Evolutionary conservation across 30 jellyfish, hydroid and myxozoan species (phyloP).

Genomic region (Sanderia malayensis): DNA sequence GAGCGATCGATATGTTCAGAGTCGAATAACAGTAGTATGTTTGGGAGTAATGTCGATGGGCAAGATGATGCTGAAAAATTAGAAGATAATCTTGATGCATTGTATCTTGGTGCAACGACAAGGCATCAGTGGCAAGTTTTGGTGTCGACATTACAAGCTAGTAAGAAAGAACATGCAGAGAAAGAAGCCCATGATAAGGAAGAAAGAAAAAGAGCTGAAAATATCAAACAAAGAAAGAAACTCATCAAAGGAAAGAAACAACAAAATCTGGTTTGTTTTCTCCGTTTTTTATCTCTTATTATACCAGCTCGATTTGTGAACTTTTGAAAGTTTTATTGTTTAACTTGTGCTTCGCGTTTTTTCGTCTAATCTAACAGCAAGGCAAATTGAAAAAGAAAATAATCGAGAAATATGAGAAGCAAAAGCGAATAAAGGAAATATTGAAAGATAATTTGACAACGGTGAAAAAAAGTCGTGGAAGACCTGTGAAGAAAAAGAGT

Average conservation of each 20-base stretch:
- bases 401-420: constrained; percentile 64
- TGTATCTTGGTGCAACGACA: constrained; percentile 97
- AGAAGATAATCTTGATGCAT: constrained; percentile 89
- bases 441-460: constrained; percentile 17
- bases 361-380: constrained; percentile 48
- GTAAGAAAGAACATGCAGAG: constrained; percentile 82
- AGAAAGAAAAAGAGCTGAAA: constrained; percentile 19
- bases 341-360: too few relatives aligned
- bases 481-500: constrained; percentile 15
- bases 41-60: constrained; percentile 45
- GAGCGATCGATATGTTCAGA: constrained; percentile 88
- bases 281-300: neutral
- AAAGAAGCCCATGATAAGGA: constrained; percentile 45
- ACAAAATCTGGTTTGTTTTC: constrained; percentile 33
- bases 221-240: constrained; percentile 18
- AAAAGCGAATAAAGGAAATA: constrained; percentile 45
- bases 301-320: too few relatives aligned
- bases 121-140: constrained; percentile 98
- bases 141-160: constrained; percentile 70
- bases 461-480: neutral
- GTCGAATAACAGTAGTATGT: constrained; percentile 75
- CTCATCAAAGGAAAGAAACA: constrained; percentile 26
- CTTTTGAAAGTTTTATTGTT: too few relatives aligned
- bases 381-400: constrained; percentile 56
- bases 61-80: constrained; percentile 59